Evolutionary conservation across 2,888 invertebrate species (phyloP), one percentile per base, ranked within the genome.

Genomic region (Epinotia nisella): DNA sequence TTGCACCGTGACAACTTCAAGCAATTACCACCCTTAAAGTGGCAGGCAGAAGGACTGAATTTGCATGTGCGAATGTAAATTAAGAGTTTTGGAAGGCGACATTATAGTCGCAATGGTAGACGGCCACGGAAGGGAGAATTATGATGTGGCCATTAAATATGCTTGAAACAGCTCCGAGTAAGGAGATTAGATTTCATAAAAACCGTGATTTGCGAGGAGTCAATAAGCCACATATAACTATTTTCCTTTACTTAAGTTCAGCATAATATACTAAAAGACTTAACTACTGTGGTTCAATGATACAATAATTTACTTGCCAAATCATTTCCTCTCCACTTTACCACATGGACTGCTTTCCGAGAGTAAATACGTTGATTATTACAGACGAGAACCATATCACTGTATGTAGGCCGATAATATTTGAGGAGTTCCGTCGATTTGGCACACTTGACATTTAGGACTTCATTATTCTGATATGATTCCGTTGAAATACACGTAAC

Each of bases 21-120:
- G 66, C 53, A 45, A 58, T 68, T 66, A 62, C 61, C 39, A 59
- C 35, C 62, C 71, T 66, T 61, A 65, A 60, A 21, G 21, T 13
- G 21, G 19, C 45, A 3, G 4, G 3, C 9, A 56, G 68, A 76
- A 58, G 73, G 73, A 65, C 11, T 39, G 67, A 17, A 75, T 76
- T 77, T 53, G 58, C 45, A 45, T 78, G 65, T 59, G 59, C 55
- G 10, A 24, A 69, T 58, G 62, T 67, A 76, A 77, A 75, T 75
- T 71, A 77, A 75, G 74, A 78, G 76, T 81, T 82, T 82, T 78
- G 77, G 77, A 77, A 79, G 78, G 74, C 68, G 78, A 77, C 79
- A 76, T 75, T 83, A 81, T 76, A 78, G 76, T 78, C 77, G 81
- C 81, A 83, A 80, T 80, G 75, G 77, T 78, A 76, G 66, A 76